Percentiles rank a stretch among this genome's conserved stretches.
Evolutionary conservation across 1,140 invertebrate species (phyloP).

Genomic region (Leucophenga varia): DNA sequence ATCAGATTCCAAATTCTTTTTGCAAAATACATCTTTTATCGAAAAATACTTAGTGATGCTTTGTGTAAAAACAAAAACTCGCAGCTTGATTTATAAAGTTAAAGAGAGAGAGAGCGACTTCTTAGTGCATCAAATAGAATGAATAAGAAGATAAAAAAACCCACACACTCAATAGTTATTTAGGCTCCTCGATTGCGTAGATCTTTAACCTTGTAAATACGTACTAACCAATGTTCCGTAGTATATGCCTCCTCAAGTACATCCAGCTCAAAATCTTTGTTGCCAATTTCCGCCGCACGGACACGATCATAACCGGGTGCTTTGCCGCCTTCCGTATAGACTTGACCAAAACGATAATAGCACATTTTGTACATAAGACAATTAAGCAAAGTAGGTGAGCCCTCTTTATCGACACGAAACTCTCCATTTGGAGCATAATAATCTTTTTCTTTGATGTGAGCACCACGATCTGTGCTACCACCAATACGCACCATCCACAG

Average conservation of each 20-base stretch:
- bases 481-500: constrained; percentile 99
- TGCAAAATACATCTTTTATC: too few relatives aligned
- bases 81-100: too few relatives aligned
- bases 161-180: too few relatives aligned
- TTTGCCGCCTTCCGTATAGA: constrained; percentile 92
- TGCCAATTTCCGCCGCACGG: constrained; percentile 88
- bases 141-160: too few relatives aligned
- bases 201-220: constrained; percentile 94
- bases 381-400: constrained; percentile 82
- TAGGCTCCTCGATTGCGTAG: constrained; percentile 78
- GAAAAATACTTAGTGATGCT: too few relatives aligned
- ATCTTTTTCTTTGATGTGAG: constrained; percentile 93
- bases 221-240: constrained; percentile 93
- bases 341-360: constrained; percentile 87
- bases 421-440: constrained; percentile 94
- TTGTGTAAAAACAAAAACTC: too few relatives aligned
- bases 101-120: too few relatives aligned
- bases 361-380: constrained; percentile 97
- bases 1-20: too few relatives aligned
- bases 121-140: too few relatives aligned
- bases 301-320: constrained; percentile 90
- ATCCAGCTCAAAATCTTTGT: constrained; percentile 92
- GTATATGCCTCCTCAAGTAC: constrained; percentile 93
- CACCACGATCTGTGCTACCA: constrained; percentile 90
- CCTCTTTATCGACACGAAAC: constrained; percentile 91